A percentile compares a stretch with the other conserved stretches of the same genome.
These are phyloP conservation scores for Cinclus mexicanus DNA, from an alignment of 2,113 vertebrate genomes.

Conservation along the genomic window DNA sequence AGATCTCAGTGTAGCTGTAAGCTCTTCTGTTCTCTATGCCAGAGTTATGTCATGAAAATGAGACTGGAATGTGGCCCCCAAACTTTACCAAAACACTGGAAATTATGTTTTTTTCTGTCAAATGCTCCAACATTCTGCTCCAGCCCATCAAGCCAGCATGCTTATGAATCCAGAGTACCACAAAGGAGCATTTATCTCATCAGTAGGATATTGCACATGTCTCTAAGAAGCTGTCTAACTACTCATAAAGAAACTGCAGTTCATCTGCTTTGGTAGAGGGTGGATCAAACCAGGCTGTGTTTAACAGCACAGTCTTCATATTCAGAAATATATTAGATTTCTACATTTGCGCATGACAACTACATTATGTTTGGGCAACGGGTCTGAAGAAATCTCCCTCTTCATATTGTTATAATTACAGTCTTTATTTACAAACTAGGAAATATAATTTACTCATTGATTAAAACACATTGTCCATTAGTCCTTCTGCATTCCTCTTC, in stretches of 20 bases:
- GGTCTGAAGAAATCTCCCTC: not conserved
- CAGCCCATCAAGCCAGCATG: not conserved
- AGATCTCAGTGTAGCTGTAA: not conserved
- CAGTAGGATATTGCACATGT: not conserved
- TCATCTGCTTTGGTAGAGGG: not conserved
- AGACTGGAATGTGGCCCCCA: not conserved
- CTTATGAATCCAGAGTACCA: not conserved
- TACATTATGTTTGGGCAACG: not conserved
- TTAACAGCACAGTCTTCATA: not conserved
- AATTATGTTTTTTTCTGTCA: not conserved
- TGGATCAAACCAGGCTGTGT: not conserved
- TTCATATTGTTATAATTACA: not conserved
- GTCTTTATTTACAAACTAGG: not conserved
- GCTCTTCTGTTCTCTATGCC: not conserved
- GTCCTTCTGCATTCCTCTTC: not conserved
- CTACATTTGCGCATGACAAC: not conserved
- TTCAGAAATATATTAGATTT: not conserved
- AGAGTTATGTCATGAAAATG: not conserved
- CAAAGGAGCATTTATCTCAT: conserved; percentile 40
- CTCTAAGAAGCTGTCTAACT: not conserved
- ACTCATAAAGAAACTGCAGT: not conserved
- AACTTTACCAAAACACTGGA: not conserved
- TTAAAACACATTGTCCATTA: not conserved
- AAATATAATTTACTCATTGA: not conserved
- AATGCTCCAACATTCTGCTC: not conserved